Evolutionary conservation across 2,113 vertebrate genomes (phyloP).

Genomic region (Cephalophus harveyi): DNA sequence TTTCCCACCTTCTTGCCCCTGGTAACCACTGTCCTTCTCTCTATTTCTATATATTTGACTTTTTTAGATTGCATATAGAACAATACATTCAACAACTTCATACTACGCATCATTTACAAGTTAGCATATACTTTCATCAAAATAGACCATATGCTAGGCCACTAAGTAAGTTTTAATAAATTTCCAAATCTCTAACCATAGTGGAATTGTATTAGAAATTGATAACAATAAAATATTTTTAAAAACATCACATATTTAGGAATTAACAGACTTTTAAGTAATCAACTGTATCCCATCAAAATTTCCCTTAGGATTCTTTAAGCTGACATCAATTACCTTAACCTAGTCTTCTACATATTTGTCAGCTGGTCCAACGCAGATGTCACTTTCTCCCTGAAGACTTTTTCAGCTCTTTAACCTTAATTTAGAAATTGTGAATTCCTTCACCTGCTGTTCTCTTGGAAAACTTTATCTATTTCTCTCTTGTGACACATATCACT

Average conservation of each 20-base stretch:
- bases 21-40: not conserved
- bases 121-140: not conserved
- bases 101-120: not conserved
- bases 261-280: not conserved
- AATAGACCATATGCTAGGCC: not conserved
- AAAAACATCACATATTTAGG: not conserved
- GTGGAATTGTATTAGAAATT: not conserved
- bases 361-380: not conserved
- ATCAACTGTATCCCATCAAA: not conserved
- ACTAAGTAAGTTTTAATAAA: not conserved
- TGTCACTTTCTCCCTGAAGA: not conserved
- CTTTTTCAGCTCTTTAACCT: not conserved
- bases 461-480: not conserved
- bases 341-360: not conserved
- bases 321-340: not conserved
- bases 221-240: not conserved
- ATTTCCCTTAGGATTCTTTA: not conserved
- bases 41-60: not conserved
- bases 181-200: not conserved
- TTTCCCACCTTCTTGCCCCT: not conserved
- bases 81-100: not conserved
- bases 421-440: not conserved
- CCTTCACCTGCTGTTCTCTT: not conserved
- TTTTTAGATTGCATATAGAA: not conserved
- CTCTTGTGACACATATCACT: not conserved